A percentile compares a stretch with the other conserved stretches of the same genome.
Evolutionary conservation across 2,113 vertebrate species (phyloP).

Genomic region (Rhea americana): DNA sequence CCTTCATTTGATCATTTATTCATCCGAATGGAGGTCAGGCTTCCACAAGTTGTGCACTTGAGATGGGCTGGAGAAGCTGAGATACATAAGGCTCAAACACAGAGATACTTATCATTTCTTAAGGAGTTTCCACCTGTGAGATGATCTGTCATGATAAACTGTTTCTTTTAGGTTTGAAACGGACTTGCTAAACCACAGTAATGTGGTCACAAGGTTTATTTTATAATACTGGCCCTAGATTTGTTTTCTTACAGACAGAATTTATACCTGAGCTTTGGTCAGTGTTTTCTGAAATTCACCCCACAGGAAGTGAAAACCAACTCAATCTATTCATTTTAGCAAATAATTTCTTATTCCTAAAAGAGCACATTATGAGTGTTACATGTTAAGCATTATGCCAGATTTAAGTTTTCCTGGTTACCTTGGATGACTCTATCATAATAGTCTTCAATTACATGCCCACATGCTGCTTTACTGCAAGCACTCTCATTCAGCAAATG

Average conservation of each 20-base stretch:
- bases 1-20: not conserved
- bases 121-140: not conserved
- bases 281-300: not conserved
- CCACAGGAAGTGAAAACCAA: not conserved
- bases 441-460: not conserved
- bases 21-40: not conserved
- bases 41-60: rapidly evolving
- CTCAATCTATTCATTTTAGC: not conserved
- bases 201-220: not conserved
- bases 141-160: not conserved
- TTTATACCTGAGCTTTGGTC: not conserved
- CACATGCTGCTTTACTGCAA: not conserved
- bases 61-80: not conserved
- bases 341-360: not conserved
- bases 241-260: not conserved
- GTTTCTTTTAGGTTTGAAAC: not conserved
- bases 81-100: not conserved
- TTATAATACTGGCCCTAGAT: rapidly evolving
- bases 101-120: not conserved
- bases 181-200: not conserved
- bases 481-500: not conserved
- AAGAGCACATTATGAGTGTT: not conserved
- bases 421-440: not conserved
- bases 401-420: not conserved
- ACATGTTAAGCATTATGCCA: not conserved